Percentiles rank a stretch among this genome's conserved stretches.
phyloP scores from a whole-genome alignment of 1,140 invertebrate genomes.

The Drosophila simulans region DNA sequence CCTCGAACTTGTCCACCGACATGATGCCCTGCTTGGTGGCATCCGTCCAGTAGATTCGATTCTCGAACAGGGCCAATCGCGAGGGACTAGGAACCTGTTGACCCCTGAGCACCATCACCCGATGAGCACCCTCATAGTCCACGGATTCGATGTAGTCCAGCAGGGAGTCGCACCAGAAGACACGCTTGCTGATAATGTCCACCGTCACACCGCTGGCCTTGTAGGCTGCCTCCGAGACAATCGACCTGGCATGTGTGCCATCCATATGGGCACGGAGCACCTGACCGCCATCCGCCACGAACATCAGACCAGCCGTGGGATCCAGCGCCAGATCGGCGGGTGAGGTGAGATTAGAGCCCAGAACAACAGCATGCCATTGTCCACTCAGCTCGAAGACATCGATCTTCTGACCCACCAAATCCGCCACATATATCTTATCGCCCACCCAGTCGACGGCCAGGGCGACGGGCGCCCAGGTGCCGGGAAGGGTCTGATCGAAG shows the following conservation, averaged over 20 bases:
- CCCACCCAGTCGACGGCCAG: conserved; percentile 99
- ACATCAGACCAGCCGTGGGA: conserved; percentile 95
- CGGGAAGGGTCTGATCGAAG: conserved; percentile 90
- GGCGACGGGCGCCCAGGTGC: conserved; percentile 94
- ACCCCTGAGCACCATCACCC: conserved; percentile 92
- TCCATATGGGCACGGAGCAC: conserved; percentile 96
- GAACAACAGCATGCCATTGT: conserved; percentile 93
- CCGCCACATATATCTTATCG: conserved; percentile 97
- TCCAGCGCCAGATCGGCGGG: conserved; percentile 96
- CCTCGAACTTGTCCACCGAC: conserved; percentile 95
- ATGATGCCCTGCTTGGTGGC: conserved; percentile 97
- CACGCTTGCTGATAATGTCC: conserved; percentile 93
- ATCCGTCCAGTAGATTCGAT: conserved; percentile 97
- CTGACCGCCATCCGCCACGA: conserved; percentile 96
- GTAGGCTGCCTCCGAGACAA: conserved; percentile 96
- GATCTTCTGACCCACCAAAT: conserved; percentile 95
- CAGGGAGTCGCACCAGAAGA: conserved; percentile 98
- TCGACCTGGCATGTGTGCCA: conserved; percentile 91
- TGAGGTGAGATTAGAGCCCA: conserved; percentile 95
- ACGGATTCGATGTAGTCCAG: conserved; percentile 99
- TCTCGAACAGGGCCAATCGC: conserved; percentile 94
- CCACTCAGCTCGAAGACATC: conserved; percentile 96
- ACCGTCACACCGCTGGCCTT: conserved; percentile 94
- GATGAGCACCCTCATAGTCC: conserved; percentile 95
- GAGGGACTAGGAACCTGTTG: conserved; percentile 94